Evolutionary conservation across 2,113 vertebrate species (phyloP).

Genomic region (Podilymbus podiceps): DNA sequence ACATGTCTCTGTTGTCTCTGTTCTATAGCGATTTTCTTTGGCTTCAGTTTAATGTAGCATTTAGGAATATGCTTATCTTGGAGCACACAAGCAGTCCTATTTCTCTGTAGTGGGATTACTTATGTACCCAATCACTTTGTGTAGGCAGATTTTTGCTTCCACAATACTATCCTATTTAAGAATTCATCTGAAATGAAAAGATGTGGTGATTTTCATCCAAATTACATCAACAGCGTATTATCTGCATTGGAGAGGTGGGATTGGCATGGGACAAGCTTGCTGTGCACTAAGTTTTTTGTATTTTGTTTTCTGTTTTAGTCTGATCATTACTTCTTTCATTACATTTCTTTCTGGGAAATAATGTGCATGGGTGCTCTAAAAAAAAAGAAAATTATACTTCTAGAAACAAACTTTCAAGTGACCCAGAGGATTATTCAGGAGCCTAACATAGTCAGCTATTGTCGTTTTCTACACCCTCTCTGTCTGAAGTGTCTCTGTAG

Average conservation of each 20-base stretch:
- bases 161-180: not conserved
- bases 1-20: not conserved
- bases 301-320: not conserved
- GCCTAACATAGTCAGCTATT: not conserved
- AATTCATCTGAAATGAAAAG: not conserved
- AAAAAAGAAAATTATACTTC: not conserved
- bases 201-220: not conserved
- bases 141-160: not conserved
- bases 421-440: not conserved
- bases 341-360: not conserved
- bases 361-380: accelerated
- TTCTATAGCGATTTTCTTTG: conserved; percentile 13
- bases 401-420: not conserved
- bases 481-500: not conserved
- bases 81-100: not conserved
- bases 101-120: conserved; percentile 11
- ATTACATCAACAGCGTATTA: not conserved
- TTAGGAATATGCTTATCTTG: not conserved
- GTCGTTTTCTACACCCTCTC: not conserved
- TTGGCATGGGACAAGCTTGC: not conserved
- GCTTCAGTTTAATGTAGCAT: not conserved
- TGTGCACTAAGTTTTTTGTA: not conserved
- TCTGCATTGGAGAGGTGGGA: not conserved
- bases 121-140: not conserved
- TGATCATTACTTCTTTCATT: not conserved